These are phyloP conservation scores for Gnathonemus echidnorhynchus DNA, from an alignment of 2,113 vertebrate species.

Conservation along the genomic window DNA sequence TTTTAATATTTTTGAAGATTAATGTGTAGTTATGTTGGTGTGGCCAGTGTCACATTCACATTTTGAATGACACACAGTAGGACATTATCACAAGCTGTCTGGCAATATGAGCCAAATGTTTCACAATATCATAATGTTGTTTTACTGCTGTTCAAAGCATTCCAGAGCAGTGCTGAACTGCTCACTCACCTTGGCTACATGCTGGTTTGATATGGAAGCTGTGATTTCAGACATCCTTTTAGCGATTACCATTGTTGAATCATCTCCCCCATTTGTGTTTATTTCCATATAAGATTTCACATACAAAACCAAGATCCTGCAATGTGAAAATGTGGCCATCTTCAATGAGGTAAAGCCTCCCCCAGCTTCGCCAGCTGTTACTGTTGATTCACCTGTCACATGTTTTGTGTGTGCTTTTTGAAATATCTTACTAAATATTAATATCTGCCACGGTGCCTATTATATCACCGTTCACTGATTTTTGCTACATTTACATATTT, in stretches of 20 bases:
- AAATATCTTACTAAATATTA: background rate
- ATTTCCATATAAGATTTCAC: constrained; percentile 65
- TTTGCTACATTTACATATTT: background rate
- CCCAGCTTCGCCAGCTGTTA: no score
- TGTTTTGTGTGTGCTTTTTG: background rate
- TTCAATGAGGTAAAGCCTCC: constrained; percentile 72
- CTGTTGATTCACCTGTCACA: background rate
- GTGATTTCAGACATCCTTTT: background rate
- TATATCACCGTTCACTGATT: background rate
- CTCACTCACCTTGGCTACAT: background rate
- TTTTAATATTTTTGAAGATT: background rate
- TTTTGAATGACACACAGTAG: background rate
- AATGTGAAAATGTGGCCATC: constrained; percentile 64
- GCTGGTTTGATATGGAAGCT: background rate
- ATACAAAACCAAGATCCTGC: constrained; percentile 76
- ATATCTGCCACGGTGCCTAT: background rate
- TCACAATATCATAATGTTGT: background rate
- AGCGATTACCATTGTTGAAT: background rate
- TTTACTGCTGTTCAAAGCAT: background rate
- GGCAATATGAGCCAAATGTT: background rate
- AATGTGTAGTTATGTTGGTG: background rate
- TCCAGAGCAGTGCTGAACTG: background rate
- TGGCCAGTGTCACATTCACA: background rate
- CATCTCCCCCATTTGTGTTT: background rate
- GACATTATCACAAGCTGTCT: background rate